Evolutionary conservation across 1,140 invertebrate species (phyloP), one percentile per base, ranked within the genome.

Genomic region (Camponotus pennsylvanicus): DNA sequence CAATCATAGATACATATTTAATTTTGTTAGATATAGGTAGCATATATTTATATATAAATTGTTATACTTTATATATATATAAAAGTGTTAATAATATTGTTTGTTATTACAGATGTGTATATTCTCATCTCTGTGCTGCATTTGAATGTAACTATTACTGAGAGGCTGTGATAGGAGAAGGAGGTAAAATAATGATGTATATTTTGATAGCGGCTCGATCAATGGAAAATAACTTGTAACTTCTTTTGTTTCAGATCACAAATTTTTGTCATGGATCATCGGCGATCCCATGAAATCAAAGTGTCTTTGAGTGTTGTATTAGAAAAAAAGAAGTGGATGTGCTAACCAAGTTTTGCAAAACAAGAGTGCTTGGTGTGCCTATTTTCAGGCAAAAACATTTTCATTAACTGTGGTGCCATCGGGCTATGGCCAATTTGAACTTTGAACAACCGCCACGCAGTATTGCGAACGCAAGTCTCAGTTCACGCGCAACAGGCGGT

Each of bases 351-450:
- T 15, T 52, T 13, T 82, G 27, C 15, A 4, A 69, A 37, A 82
- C 66, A 76, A 85, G 73, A 92, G 90, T 91, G 78, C 63, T n/a
- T 92, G 21, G 64, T 90, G 88, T 88, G 88, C 80, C 88, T 76
- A 18, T 27, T 73, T 18, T 18, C 40, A 70, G 86, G 87, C 90
- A 92, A 90, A 88, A 92, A 92, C 77, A 80, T 57, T 86, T 90
- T 92, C 63, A 52, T 86, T 88, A 45, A 61, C 57, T 45, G 66
- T 89, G 88, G 87, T 89, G 92, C 88, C 92, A 92, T 79, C 94
- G 95, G 96, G 96, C 96, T 97, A 97, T 97, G 97, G 97, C 97
- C 96, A 97, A 97, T 96, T 96, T 97, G 96, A 97, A 97, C 96
- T 97, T 97, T 95, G 97, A 97, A 95, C 97, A 97, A 95, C 97